Evolutionary conservation across 1,140 invertebrate species (phyloP).

Genomic region (Stenopsyche tienmushanensis): DNA sequence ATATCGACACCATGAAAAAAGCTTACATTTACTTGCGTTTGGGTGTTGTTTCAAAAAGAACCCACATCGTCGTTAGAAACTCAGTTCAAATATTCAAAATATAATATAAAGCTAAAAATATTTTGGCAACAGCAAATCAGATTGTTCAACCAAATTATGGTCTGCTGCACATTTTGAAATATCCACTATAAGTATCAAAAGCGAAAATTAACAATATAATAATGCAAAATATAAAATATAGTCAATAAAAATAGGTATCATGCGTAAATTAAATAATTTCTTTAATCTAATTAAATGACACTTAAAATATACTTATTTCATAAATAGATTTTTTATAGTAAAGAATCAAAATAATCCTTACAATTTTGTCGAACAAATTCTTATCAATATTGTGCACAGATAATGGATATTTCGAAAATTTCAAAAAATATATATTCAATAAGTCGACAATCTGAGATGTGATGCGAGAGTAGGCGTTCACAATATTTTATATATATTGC

Average conservation of each 20-base stretch:
- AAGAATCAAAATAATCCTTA: too few relatives aligned
- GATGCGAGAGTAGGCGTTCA: not conserved
- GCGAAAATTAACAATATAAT: not conserved
- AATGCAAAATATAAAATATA: not conserved
- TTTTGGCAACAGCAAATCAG: not conserved
- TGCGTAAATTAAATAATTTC: not conserved
- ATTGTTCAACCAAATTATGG: not conserved
- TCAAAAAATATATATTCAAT: slow-evolving; percentile 4
- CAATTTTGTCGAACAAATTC: too few relatives aligned
- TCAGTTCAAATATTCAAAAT: slow-evolving; percentile 5
- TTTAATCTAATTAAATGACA: too few relatives aligned
- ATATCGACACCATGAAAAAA: slow-evolving; percentile 12
- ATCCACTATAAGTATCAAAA: too few relatives aligned
- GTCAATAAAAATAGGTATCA: not conserved
- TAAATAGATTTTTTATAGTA: too few relatives aligned
- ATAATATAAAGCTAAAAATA: slow-evolving; percentile 8
- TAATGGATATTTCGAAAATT: too few relatives aligned
- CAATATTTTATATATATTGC: slow-evolving; percentile 22
- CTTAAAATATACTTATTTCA: too few relatives aligned
- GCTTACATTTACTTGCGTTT: slow-evolving; percentile 13
- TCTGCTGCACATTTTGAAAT: too few relatives aligned
- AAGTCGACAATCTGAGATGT: slow-evolving; percentile 18
- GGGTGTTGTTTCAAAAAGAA: slow-evolving; percentile 5
- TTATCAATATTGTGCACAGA: too few relatives aligned
- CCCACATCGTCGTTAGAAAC: too few relatives aligned